phyloP scores from a whole-genome alignment of 2,797 vertebrate genomes.

The Pangasius sanitwongsei region DNA sequence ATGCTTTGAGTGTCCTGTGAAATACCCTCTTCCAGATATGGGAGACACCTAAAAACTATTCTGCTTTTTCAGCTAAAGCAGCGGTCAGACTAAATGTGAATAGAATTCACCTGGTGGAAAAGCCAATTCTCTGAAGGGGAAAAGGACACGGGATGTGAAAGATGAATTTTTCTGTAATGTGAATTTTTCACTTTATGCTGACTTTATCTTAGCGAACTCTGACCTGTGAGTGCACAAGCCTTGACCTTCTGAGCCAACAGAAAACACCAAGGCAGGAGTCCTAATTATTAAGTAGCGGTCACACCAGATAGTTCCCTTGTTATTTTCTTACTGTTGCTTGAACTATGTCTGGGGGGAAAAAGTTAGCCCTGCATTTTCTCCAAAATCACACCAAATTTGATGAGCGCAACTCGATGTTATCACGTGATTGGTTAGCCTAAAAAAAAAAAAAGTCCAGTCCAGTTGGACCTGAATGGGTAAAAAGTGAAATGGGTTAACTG shows the following conservation, averaged over 20 bases:
- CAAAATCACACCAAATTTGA: background rate
- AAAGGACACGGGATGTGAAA: conserved; percentile 8
- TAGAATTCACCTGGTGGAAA: background rate
- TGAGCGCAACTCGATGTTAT: background rate
- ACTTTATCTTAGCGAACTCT: background rate
- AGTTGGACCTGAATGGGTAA: background rate
- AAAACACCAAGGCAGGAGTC: too few species aligned
- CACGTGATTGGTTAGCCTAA: background rate
- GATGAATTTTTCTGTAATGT: background rate
- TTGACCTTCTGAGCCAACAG: background rate
- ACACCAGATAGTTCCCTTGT: background rate
- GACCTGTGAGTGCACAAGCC: background rate
- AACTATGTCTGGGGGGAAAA: background rate
- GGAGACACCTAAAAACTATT: background rate
- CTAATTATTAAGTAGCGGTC: background rate
- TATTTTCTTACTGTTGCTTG: background rate
- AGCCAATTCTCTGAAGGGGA: background rate
- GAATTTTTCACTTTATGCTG: background rate
- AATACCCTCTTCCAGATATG: background rate
- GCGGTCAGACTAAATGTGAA: background rate
- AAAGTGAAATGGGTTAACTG: background rate
- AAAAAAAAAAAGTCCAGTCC: background rate
- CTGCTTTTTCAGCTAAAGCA: background rate
- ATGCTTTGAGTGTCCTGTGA: background rate
- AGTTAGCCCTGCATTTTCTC: background rate